Conservation (phyloP, 2,113 vertebrate genomes). For the Malaclemys terrapin region DNA sequence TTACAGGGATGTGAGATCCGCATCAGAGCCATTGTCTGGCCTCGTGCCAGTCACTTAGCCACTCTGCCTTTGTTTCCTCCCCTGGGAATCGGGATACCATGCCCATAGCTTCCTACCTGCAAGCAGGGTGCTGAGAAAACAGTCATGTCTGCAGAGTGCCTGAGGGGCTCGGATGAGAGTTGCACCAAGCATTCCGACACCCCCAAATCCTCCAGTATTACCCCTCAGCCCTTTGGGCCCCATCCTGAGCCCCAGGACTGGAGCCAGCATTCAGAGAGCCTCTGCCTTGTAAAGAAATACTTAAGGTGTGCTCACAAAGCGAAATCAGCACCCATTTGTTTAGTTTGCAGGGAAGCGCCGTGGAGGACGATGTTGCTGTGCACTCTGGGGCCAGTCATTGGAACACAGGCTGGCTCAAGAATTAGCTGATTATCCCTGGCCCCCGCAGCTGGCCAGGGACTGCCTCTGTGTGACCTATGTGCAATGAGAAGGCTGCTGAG, state of each 20-base stretch:
- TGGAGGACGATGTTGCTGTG: not conserved
- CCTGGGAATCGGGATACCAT: not conserved
- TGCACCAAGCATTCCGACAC: not conserved
- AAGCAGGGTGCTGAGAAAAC: not conserved
- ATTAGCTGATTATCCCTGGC: not conserved
- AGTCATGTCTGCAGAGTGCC: not conserved
- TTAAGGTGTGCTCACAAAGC: not conserved
- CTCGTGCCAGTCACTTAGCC: not conserved
- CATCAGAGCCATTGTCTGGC: not conserved
- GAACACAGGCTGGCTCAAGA: not conserved
- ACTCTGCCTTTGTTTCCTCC: not conserved
- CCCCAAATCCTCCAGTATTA: not conserved
- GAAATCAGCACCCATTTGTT: not conserved
- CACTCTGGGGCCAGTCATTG: not conserved
- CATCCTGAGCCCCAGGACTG: not conserved
- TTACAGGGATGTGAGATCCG: fast-evolving
- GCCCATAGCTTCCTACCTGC: not conserved
- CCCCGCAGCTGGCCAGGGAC: not conserved
- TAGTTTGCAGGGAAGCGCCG: no score
- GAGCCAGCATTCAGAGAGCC: not conserved
- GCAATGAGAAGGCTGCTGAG: not conserved
- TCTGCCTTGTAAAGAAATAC: not conserved
- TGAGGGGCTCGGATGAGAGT: not conserved
- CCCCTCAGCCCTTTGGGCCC: not conserved
- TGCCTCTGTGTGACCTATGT: not conserved